phyloP scores from a whole-genome alignment of 2,797 vertebrate species.

The Psittacula derbiana region DNA sequence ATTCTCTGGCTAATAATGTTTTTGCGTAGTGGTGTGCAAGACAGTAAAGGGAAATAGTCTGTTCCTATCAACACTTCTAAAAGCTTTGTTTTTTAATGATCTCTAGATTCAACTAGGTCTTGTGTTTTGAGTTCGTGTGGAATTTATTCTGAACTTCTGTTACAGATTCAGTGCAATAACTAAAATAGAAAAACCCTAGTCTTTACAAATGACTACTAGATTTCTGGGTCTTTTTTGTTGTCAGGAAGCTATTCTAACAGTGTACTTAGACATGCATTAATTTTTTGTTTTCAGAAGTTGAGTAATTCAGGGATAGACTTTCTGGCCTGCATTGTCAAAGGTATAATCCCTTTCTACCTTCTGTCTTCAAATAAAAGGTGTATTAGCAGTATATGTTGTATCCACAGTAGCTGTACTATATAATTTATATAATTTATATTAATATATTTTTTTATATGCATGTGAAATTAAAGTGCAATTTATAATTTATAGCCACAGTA shows the following conservation, averaged over 20 bases:
- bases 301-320: background rate
- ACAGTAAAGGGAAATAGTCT: background rate
- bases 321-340: background rate
- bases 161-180: background rate
- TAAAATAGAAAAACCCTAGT: background rate
- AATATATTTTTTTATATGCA: background rate
- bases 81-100: background rate
- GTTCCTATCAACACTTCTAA: background rate
- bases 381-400: background rate
- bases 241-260: background rate
- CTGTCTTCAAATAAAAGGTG: background rate
- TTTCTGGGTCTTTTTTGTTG: background rate
- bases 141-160: background rate
- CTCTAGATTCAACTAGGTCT: background rate
- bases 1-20: background rate
- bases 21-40: background rate
- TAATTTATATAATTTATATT: background rate
- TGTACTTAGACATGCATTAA: background rate
- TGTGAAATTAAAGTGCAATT: background rate
- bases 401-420: background rate
- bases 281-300: background rate
- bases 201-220: background rate
- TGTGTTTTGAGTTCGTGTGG: background rate
- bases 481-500: background rate
- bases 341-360: background rate